phyloP scores from a whole-genome alignment of 2,888 invertebrate genomes.

The Venusia cambrica region DNA sequence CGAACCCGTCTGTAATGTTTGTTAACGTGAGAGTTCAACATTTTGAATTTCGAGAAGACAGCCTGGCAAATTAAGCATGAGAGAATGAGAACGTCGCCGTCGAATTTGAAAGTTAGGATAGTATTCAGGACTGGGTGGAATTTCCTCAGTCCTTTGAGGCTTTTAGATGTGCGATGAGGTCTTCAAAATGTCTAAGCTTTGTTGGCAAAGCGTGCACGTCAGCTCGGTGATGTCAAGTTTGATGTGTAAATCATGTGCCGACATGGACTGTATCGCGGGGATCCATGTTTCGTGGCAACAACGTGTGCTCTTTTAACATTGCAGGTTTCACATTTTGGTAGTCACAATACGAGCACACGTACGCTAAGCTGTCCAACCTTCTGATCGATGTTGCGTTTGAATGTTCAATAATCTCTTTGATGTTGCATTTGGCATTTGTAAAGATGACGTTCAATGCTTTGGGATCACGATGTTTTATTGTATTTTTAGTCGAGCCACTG shows the following conservation, averaged over 20 bases:
- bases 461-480: conserved; percentile 4
- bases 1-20: conserved; percentile 55
- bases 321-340: conserved; percentile 17
- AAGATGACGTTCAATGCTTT: conserved; percentile 8
- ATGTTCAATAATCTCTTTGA: conserved; percentile 14
- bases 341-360: conserved; percentile 29
- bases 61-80: conserved; percentile 48
- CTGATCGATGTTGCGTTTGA: conserved; percentile 33
- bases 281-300: conserved; percentile 16
- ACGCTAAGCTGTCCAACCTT: conserved; percentile 20
- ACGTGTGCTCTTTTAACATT: conserved; percentile 27
- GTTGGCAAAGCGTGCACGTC: conserved; percentile 47
- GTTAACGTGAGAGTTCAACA: conserved; percentile 45
- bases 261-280: conserved; percentile 12
- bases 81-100: conserved; percentile 1
- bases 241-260: conserved; percentile 13
- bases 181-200: conserved; percentile 46
- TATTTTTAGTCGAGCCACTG: conserved; percentile 1
- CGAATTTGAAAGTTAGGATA: conserved; percentile 53
- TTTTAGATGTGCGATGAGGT: conserved; percentile 49
- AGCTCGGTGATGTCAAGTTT: conserved; percentile 23
- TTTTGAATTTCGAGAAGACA: conserved; percentile 46
- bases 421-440: conserved; percentile 17
- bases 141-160: conserved; percentile 39
- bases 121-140: conserved; percentile 44